Evolutionary conservation across 2,797 vertebrate species (phyloP), one percentile per base, ranked within the genome.

Genomic region (Pseudochirops cupreus): DNA sequence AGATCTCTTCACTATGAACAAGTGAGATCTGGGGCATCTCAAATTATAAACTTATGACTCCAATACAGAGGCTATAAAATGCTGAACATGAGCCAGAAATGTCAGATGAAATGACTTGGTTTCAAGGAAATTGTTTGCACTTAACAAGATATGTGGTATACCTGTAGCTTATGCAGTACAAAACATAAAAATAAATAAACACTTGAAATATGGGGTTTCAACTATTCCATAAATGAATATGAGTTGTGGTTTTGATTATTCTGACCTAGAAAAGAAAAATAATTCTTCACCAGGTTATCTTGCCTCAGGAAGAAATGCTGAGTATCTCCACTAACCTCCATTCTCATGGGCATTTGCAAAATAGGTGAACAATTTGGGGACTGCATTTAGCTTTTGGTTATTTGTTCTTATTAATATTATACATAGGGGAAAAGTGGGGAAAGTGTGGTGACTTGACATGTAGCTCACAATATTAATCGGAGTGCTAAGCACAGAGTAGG

Each of bases 121-220:
- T 96, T 95, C 0, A 12, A 28, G 26, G 82, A 92, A 96, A 0
- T 26, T 92, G 33, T 62, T 91, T 5, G 0, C 2, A 24, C 94
- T 97, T 95, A 97, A 95, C 55, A 96, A 97, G 56, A 97, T 92
- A 57, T 91, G 91, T 92, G 21, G 59, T 93, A 89, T 94, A 56
- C 58, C 94, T 87, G 74, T 0, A 92, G 90, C 0, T 26, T 96
- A 93, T 95, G 59, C 53, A 67, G 90, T 53, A 62, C 33, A 92
- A 92, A 94, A 97, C 90, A 57, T 94, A 97, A 96, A 96, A 95
- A 92, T 94, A 93, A 97, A 95, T 97, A 93, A 97, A 98, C 91
- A 94, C 54, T 67, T 96, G 94, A 93, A 97, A 95, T 82, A 92
- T 90, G 62, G 90, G 93, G 31, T 92, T 97, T 97, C 33, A 87